Percentiles rank a stretch among this genome's conserved stretches.
These are phyloP conservation scores for Cosmopolites sordidus DNA, from an alignment of 2,888 invertebrate species.

Conservation along the genomic window DNA sequence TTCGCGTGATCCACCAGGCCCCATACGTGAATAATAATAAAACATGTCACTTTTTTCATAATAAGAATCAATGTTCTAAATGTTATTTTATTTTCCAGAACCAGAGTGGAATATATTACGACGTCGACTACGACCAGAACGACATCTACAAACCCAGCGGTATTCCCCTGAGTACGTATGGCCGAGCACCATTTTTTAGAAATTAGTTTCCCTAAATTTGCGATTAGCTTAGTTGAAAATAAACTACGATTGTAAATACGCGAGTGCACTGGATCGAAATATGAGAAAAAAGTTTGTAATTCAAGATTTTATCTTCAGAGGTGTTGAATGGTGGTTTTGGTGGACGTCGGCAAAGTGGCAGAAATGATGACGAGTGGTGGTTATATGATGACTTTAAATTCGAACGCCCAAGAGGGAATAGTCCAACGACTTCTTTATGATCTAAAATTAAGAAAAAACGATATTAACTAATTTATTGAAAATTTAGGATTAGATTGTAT, in stretches of 20 bases:
- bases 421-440: constrained; percentile 21
- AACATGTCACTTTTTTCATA: too few species aligned
- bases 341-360: constrained; percentile 16
- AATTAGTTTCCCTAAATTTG: constrained; percentile 40
- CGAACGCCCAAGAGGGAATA: constrained; percentile 14
- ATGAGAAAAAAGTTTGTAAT: background rate
- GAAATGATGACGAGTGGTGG: constrained; percentile 20
- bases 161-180: constrained; percentile 80
- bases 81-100: constrained; percentile 57
- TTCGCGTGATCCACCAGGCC: too few species aligned
- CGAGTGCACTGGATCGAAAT: background rate
- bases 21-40: too few species aligned
- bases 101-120: constrained; percentile 86
- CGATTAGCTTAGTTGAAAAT: background rate
- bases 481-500: too few species aligned
- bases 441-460: too few species aligned
- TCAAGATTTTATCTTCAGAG: constrained; percentile 8
- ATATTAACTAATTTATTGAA: too few species aligned
- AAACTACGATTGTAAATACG: background rate
- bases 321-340: constrained; percentile 16
- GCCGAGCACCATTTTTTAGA: constrained; percentile 63
- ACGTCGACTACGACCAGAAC: constrained; percentile 77
- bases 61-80: too few species aligned
- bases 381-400: constrained; percentile 22
- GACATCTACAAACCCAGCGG: constrained; percentile 59